Base-by-base conservation (phyloP, 2,888 invertebrate species). In the Dolichomitus sp. region DNA sequence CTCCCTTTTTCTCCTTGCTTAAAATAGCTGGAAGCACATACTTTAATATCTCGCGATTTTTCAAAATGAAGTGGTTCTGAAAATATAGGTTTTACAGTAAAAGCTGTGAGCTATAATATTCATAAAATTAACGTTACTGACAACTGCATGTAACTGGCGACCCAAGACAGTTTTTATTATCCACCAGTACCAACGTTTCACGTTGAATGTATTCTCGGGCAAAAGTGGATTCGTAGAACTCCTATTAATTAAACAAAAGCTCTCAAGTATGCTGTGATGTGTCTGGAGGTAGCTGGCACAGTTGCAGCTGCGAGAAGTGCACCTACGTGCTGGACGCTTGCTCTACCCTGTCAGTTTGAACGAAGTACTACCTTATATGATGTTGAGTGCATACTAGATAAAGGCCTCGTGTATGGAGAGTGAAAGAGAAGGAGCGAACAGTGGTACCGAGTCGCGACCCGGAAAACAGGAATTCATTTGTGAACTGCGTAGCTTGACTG, bases 181-280 rank as follows among this genome's bases (percentile, higher is more conserved):
- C 19, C 68, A 11, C n/a, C n/a, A 33, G 63, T 42, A 30, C 7
- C 48, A 23, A 11, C 17, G 52, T 45, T 54, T 42, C 14, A 63
- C 42, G 48, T 63, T 30, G 14, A 80, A 50, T 70, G 37, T 66
- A 11, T 80, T 70, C 50, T n/a, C 66, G 12, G 42, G 45, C 17
- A 48, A 61, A 48, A 69, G 65, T 33, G 66, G 23, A 42, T 48
- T 57, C 33, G 42, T 23, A 11, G 65, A 52, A 65, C 27, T 74
- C 33, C 52, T 79, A 81, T 87, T 87, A 87, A 87, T 88, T 87
- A 89, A 87, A 85, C 83, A 81, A 84, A 85, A 80, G 79, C 84
- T 77, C 74, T 68, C 33, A 9, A 68, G 54, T 59, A 50, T 30
- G 23, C 63, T 30, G 70, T 40, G 48, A 61, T 7, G 50, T 54